phyloP scores from a whole-genome alignment of 92 coral and sea anemone species.

The Parazoanthus atlanticus region DNA sequence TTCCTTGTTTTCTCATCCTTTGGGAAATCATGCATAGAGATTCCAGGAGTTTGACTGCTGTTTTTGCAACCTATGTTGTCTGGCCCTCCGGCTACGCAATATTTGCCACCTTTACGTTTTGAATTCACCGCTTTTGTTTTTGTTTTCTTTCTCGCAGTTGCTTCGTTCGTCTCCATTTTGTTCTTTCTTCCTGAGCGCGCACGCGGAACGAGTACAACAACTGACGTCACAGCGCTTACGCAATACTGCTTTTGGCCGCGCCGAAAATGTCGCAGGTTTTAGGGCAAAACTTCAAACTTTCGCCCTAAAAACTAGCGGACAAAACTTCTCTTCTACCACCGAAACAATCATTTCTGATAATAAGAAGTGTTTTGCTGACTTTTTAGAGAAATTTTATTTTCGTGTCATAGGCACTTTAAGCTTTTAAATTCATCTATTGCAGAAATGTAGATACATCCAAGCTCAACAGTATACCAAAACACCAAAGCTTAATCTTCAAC shows the following conservation, averaged over 20 bases:
- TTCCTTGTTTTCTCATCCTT: conserved; percentile 43
- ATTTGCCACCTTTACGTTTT: conserved; percentile 48
- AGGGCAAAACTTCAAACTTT: not conserved
- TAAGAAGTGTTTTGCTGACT: too few relatives aligned
- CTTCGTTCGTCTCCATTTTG: conserved; percentile 14
- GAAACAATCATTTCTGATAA: too few relatives aligned
- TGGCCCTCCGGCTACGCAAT: conserved; percentile 72
- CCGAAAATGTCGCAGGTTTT: not conserved
- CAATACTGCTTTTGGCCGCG: conserved; percentile 2
- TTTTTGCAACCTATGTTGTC: conserved; percentile 66
- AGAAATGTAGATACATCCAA: too few relatives aligned
- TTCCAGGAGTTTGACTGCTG: conserved; percentile 53
- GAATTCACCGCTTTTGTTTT: conserved; percentile 7
- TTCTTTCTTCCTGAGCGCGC: not conserved
- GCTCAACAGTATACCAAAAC: too few relatives aligned
- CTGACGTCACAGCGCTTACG: conserved; percentile 10
- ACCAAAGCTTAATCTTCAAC: too few relatives aligned
- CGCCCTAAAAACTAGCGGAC: not conserved
- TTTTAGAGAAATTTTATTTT: too few relatives aligned
- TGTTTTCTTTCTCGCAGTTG: not conserved
- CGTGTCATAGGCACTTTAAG: too few relatives aligned
- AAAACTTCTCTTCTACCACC: not conserved
- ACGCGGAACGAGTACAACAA: conserved; percentile 14
- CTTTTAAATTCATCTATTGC: too few relatives aligned
- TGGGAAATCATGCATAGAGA: conserved; percentile 66